Conservation (phyloP, 2,113 vertebrate species). For the Ctenomys sociabilis region DNA sequence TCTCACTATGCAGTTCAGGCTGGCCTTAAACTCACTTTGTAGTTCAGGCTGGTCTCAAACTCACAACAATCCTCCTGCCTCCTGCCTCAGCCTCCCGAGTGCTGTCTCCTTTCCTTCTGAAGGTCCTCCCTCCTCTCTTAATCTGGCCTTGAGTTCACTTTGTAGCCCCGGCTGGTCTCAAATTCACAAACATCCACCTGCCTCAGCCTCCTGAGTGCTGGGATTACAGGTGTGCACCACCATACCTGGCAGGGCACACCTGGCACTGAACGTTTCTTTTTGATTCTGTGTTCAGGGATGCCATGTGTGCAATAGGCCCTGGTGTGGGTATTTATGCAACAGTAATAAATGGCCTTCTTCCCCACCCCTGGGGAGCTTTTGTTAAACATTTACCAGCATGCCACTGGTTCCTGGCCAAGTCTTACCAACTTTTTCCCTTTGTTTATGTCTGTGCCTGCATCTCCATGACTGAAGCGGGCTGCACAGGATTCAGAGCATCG, state of each 20-base stretch:
- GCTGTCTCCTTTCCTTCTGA: too few species aligned
- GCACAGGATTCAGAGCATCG: background rate
- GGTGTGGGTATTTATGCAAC: constrained; percentile 18
- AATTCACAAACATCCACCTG: too few species aligned
- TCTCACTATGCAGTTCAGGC: too few species aligned
- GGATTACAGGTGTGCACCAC: too few species aligned
- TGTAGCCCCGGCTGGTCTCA: too few species aligned
- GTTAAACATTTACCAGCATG: constrained; percentile 55
- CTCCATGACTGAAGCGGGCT: background rate
- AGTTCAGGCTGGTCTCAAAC: too few species aligned
- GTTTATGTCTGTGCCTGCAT: background rate
- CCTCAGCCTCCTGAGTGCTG: too few species aligned
- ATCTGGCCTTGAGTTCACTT: background rate
- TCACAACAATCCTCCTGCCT: too few species aligned
- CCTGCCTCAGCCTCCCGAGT: too few species aligned
- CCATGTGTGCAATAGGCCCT: background rate
- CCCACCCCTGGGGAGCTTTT: background rate
- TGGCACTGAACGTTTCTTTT: background rate
- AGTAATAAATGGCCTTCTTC: background rate
- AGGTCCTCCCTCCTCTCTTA: background rate
- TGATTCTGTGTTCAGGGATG: background rate
- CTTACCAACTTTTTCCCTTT: background rate
- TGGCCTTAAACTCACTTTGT: too few species aligned
- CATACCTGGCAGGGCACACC: too few species aligned
- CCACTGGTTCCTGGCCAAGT: background rate